Evolutionary conservation across 1,140 invertebrate genomes (phyloP), one percentile per base, ranked within the genome.

Genomic region (Cyclina sinensis): DNA sequence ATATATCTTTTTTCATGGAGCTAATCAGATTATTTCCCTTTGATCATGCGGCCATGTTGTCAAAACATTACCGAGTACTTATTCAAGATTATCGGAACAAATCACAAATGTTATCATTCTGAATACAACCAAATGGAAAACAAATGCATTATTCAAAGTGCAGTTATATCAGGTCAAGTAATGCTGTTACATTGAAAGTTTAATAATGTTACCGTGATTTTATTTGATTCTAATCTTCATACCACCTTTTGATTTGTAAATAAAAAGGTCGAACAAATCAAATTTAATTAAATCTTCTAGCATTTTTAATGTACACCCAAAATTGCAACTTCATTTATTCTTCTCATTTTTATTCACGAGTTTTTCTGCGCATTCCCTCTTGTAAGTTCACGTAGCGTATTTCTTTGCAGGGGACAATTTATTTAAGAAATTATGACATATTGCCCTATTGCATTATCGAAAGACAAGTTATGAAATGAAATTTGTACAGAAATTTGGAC

Each of bases 1-100:
- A 30, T n/a, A 30, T 2, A 30, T 30, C 24, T 30, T 27, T 65
- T 30, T 30, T 4, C 24, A 11, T 4, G 2, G n/a, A 65, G 5
- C 12, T 78, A 78, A 78, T 78, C 74, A 4, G 74, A 78, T 51
- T 54, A 78, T 35, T 18, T 54, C 74, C 48, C 74, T 51, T 78
- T 35, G 43, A 78, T 78, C 46, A 48, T 24, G 24, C 35, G 18
- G 70, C n/a, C 46, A 54, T 30, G 39, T 27, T 35, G 43, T 54
- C 74, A 78, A 78, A 51, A 27, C 30, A 51, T 78, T 51, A 5
- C 54, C 1, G 74, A 78, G 74, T 78, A 78, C 12, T 30, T 48
- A 35, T 78, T 48, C 24, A 0, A n/a, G n/a, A 16, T 78, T 35
- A 57, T 37, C 30, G 65, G 27, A 39, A 70, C 65, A 39, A 39